Percentiles rank a stretch among this genome's conserved stretches.
Conservation (phyloP, 2,113 vertebrate genomes). For the Loxodonta africana region DNA sequence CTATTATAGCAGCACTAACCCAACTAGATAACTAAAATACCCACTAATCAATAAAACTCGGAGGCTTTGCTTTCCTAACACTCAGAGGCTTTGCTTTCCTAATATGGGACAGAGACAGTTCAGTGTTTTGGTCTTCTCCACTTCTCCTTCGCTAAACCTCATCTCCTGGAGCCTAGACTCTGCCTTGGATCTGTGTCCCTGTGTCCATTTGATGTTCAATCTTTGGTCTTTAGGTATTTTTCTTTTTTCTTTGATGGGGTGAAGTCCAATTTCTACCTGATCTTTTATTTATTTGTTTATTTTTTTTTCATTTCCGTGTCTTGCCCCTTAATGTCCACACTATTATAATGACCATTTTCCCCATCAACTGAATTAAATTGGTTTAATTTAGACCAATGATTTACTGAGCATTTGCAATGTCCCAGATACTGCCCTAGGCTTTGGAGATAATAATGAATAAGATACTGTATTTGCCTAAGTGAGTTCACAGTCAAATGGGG, state of each 20-base stretch:
- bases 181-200: neutral
- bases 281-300: neutral
- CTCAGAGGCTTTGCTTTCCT: neutral
- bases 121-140: neutral
- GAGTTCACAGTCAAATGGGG: conserved; percentile 19
- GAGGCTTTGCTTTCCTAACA: neutral
- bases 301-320: neutral
- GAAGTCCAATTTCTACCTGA: conserved; percentile 4
- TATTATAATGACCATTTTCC: conserved; percentile 9
- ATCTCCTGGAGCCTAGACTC: neutral
- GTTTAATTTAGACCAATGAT: neutral
- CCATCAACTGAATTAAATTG: neutral
- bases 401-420: neutral
- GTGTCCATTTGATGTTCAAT: neutral
- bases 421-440: neutral
- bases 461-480: neutral
- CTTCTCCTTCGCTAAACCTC: neutral
- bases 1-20: no score
- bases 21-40: no score
- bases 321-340: neutral
- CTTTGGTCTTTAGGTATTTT: neutral
- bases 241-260: conserved; percentile 1
- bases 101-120: neutral
- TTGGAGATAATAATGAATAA: conserved; percentile 27
- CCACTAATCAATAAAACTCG: neutral